Base-by-base conservation (phyloP, 2,888 invertebrate species). In the Melinopterus prodromus region DNA sequence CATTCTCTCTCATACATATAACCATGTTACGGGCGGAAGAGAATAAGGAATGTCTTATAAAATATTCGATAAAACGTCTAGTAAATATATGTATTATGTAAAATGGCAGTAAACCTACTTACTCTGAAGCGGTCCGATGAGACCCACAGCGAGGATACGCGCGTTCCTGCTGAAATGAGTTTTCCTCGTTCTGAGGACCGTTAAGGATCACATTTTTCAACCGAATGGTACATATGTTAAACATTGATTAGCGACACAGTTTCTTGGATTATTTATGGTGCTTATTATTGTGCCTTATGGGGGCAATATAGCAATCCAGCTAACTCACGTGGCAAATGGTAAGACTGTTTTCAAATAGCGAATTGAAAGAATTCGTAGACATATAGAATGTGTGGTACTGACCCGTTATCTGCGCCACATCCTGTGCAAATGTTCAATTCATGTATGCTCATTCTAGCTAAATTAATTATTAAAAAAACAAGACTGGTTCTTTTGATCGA, bases 21-120 rank as follows among this genome's bases (percentile, higher is more conserved):
- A 53, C 12, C 53, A 53, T 53, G 53, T 53, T 53, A 9, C 53
- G 53, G 53, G 53, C 53, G 12, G 53, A 53, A 53, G 53, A 53
- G 53, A 53, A 53, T 53, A 53, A 53, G 53, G 53, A 53, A 53
- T 53, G 53, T 53, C 53, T 53, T 53, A 53, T 53, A 53, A 53
- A 53, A 53, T 53, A 53, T 53, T 53, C 53, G 53, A 53, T 53
- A 53, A 53, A 53, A 53, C 53, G 53, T 53, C 53, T 53, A 53
- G 53, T 53, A 53, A 53, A 53, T 53, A 53, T 53, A 53, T 53
- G 53, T 53, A 53, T 53, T 53, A 53, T 53, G 53, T 53, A 53
- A 53, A 53, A 53, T 53, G 53, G 53, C 12, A 53, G 2, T 53
- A 53, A 53, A 53, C 53, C 53, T 6, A 53, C 53, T 53, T 53